phyloP scores from a whole-genome alignment of 2,797 vertebrate genomes.

The Epinephelus malabaricus region DNA sequence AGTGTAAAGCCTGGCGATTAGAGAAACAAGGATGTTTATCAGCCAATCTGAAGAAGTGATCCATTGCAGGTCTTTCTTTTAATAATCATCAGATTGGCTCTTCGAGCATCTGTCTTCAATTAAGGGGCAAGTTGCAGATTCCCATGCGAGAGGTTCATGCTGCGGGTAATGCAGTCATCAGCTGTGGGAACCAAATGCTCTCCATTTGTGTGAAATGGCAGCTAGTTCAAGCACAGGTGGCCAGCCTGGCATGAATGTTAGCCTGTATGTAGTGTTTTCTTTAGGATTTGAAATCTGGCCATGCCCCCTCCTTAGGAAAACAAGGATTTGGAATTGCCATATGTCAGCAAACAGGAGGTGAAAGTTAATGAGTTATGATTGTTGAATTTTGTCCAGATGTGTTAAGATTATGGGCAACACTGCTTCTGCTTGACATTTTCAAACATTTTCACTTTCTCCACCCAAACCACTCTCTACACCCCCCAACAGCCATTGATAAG shows the following conservation, averaged over 20 bases:
- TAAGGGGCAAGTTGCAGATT: slow-evolving; percentile 73
- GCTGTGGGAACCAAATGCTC: slow-evolving; percentile 86
- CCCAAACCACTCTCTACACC: slow-evolving; percentile 17
- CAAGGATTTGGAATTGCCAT: slow-evolving; percentile 60
- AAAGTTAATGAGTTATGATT: slow-evolving; percentile 50
- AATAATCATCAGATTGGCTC: slow-evolving; percentile 70
- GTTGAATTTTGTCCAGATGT: slow-evolving; percentile 51
- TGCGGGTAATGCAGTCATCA: slow-evolving; percentile 82
- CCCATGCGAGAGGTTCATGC: slow-evolving; percentile 79
- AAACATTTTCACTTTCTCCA: slow-evolving; percentile 10
- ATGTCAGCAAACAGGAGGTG: slow-evolving; percentile 59
- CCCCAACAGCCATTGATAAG: slow-evolving; percentile 15
- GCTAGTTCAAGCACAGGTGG: slow-evolving; percentile 77
- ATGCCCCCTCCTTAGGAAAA: slow-evolving; percentile 60
- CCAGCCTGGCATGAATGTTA: slow-evolving; percentile 65
- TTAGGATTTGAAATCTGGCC: slow-evolving; percentile 56
- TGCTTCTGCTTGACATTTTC: slow-evolving; percentile 14
- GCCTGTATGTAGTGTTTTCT: slow-evolving; percentile 68
- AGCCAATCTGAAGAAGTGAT: slow-evolving; percentile 66
- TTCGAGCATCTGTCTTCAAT: slow-evolving; percentile 82
- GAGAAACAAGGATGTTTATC: slow-evolving; percentile 72
- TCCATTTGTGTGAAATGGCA: slow-evolving; percentile 77
- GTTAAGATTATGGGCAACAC: slow-evolving; percentile 29
- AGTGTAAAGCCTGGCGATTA: slow-evolving; percentile 61
- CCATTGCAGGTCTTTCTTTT: slow-evolving; percentile 70